Evolutionary conservation across 2,797 vertebrate species (phyloP).

Genomic region (Clarias laeviceps): DNA sequence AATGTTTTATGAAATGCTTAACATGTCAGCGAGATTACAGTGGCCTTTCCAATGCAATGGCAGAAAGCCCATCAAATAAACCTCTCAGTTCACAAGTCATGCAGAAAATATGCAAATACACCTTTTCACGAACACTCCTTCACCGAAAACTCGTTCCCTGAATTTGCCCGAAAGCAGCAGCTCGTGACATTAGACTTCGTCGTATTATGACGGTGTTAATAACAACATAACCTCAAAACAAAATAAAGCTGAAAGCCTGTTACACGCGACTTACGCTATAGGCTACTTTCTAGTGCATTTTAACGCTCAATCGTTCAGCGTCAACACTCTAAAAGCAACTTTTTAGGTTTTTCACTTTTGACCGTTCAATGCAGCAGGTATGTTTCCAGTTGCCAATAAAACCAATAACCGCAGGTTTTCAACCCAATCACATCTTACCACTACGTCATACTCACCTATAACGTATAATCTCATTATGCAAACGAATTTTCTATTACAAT

Average conservation of each 20-base stretch:
- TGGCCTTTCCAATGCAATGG: slow-evolving; percentile 52
- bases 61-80: slow-evolving; percentile 40
- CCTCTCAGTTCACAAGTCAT: slow-evolving; percentile 29
- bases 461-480: too few relatives aligned
- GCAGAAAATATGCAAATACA: slow-evolving; percentile 14
- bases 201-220: not conserved
- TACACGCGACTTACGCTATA: not conserved
- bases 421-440: not conserved
- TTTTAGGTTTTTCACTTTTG: not conserved
- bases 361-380: not conserved
- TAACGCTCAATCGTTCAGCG: not conserved
- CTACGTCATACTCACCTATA: too few relatives aligned
- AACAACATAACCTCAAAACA: not conserved
- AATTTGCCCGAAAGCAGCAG: not conserved
- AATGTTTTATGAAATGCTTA: slow-evolving; percentile 68
- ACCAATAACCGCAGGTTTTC: not conserved
- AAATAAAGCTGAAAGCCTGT: not conserved
- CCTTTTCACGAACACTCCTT: not conserved
- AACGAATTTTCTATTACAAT: too few relatives aligned
- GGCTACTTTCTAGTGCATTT: not conserved
- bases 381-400: not conserved
- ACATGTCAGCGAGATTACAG: slow-evolving; percentile 61
- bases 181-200: not conserved
- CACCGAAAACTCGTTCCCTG: not conserved
- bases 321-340: not conserved